Evolutionary conservation across 2,113 vertebrate genomes (phyloP), one percentile per base, ranked within the genome.

Genomic region (Saccopteryx leptura): DNA sequence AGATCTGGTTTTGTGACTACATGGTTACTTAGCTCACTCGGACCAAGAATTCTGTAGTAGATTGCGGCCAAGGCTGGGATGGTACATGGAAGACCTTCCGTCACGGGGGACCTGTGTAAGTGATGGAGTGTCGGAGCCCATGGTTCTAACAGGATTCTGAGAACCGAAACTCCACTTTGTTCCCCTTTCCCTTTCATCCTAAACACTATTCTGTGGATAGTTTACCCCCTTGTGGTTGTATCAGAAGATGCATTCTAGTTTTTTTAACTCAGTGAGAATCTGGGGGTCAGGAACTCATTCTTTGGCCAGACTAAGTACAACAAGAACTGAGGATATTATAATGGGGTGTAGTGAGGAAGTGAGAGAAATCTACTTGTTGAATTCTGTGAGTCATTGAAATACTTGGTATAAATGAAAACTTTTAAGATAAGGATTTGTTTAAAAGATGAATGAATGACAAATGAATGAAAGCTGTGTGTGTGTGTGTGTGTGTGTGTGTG

Each of bases 401-500:
- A 50, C 6, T 21, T 18, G 28, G 54, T 88, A 78, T 31, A 18
- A 93, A 75, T 71, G 50, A 5, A 52, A 75, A 23, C 10, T 91
- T 76, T 85, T 60, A 78, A 66, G 12, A 46, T 23, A n/a, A 90
- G 54, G 60, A n/a, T 69, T 23, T 65, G 6, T 82, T 83, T 7
- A 54, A 81, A 60, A 76, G 71, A 92, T 80, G 13, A 95, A 90
- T 56, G 69, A 63, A 17, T 58, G 68, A 78, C 68, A 23, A 72
- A 54, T n/a, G 18, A 46, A 72, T 56, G 7, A 74, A 54, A 75
- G 60, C 5, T 56, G 33, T 46, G 52, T n/a, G 9, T 52, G 13
- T 60, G 4, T 79, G 13, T 78, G 23, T 61, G 7, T 52, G 28
- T 52, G 61, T 52, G 31, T 75, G 33, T 28, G 19, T 52, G 9